phyloP scores from a whole-genome alignment of 2,113 vertebrate species.

The Phaethornis superciliosus region DNA sequence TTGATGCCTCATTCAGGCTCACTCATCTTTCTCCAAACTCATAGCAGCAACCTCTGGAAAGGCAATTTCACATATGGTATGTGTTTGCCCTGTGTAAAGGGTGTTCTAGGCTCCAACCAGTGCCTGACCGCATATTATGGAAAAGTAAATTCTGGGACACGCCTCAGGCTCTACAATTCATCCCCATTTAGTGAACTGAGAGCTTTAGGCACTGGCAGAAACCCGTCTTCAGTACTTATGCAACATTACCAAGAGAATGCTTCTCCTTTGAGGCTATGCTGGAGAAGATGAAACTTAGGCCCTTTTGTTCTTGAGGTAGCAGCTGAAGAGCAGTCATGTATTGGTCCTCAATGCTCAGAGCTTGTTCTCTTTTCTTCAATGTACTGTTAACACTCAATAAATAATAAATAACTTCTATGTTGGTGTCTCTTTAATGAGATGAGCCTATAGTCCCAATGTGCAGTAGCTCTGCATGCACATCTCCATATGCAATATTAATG shows the following conservation, averaged over 20 bases:
- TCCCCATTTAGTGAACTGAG: neutral
- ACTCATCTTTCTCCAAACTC: neutral
- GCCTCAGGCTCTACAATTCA: neutral
- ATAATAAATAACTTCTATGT: constrained; percentile 7
- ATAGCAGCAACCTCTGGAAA: neutral
- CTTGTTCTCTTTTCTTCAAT: neutral
- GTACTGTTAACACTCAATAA: neutral
- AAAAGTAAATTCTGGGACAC: neutral
- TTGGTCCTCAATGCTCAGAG: neutral
- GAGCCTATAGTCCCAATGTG: neutral
- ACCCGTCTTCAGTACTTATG: neutral
- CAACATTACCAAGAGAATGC: neutral
- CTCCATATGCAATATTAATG: constrained; percentile 22
- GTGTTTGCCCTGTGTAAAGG: neutral
- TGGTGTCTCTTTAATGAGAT: constrained; percentile 9
- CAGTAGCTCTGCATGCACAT: neutral
- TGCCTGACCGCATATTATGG: neutral
- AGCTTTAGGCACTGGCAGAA: neutral
- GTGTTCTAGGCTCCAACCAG: neutral
- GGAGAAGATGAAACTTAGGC: neutral
- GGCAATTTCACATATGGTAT: neutral
- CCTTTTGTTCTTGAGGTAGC: neutral
- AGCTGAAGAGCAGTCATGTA: neutral
- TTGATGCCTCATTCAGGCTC: neutral
- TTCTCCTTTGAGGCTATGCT: neutral